Evolutionary conservation across 1,140 invertebrate genomes (phyloP).

Genomic region (Bombus haemorrhoidalis): DNA sequence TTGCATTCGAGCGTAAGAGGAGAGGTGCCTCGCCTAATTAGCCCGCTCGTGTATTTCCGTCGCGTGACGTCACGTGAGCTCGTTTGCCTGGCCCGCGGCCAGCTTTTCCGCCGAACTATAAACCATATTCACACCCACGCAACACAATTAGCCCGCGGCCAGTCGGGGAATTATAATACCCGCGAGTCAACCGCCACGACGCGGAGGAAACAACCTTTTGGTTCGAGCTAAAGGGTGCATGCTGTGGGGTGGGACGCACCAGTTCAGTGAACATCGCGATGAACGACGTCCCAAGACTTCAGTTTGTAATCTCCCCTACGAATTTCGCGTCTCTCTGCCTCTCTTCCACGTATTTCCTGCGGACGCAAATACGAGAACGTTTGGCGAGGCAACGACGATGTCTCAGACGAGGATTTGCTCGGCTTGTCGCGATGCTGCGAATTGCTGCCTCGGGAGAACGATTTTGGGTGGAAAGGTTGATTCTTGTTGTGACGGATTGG

Average conservation of each 20-base stretch:
- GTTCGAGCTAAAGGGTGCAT: neutral
- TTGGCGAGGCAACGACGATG: neutral
- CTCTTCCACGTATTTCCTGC: neutral
- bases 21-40: conserved; percentile 81
- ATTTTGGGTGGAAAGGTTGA: neutral
- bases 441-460: neutral
- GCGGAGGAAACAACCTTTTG: neutral
- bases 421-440: neutral
- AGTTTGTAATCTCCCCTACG: conserved; percentile 65
- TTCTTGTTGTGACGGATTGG: neutral
- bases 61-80: conserved; percentile 81
- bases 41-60: conserved; percentile 80
- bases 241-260: too few species aligned
- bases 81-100: conserved; percentile 80
- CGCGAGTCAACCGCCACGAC: conserved; percentile 34
- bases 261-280: conserved; percentile 21
- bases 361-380: conserved; percentile 50
- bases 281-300: conserved; percentile 67
- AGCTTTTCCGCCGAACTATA: conserved; percentile 81
- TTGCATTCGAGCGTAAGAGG: conserved; percentile 78
- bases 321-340: conserved; percentile 20
- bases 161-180: conserved; percentile 77
- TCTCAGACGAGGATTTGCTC: conserved; percentile 9
- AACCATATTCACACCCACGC: conserved; percentile 82
- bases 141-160: conserved; percentile 79